These are phyloP conservation scores for Manis javanica DNA, from an alignment of 2,797 vertebrate species.

Conservation along the genomic window DNA sequence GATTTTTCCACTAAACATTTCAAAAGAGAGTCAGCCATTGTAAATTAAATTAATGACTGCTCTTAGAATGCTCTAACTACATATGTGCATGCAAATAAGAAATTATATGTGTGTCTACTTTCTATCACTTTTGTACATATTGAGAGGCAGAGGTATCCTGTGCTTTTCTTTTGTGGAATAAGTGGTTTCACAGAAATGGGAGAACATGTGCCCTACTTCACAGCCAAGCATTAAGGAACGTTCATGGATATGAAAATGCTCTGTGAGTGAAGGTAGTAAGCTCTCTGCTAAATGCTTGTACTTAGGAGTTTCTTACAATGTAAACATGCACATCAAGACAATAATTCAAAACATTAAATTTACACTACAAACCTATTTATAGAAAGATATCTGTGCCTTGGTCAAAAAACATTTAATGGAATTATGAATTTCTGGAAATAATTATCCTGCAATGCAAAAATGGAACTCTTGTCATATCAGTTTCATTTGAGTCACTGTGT, in stretches of 20 bases:
- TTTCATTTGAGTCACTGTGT: neutral
- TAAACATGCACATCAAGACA: neutral
- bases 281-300: neutral
- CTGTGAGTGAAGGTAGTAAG: neutral
- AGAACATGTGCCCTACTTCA: neutral
- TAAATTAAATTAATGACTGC: neutral
- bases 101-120: neutral
- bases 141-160: neutral
- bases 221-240: neutral
- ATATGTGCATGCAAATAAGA: neutral
- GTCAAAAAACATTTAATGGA: slow-evolving; percentile 1
- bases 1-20: slow-evolving; percentile 15
- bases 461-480: neutral
- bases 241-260: neutral
- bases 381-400: neutral
- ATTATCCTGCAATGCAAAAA: neutral
- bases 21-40: neutral
- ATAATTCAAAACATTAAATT: slow-evolving; percentile 23
- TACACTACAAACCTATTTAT: neutral
- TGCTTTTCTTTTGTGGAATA: neutral
- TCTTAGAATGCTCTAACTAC: neutral
- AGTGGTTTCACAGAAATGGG: neutral
- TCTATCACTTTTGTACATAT: neutral
- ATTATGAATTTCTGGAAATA: slow-evolving; percentile 30
- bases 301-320: neutral